Base-by-base conservation (phyloP, 2,113 vertebrate species). In the Chionodraco myersi region DNA sequence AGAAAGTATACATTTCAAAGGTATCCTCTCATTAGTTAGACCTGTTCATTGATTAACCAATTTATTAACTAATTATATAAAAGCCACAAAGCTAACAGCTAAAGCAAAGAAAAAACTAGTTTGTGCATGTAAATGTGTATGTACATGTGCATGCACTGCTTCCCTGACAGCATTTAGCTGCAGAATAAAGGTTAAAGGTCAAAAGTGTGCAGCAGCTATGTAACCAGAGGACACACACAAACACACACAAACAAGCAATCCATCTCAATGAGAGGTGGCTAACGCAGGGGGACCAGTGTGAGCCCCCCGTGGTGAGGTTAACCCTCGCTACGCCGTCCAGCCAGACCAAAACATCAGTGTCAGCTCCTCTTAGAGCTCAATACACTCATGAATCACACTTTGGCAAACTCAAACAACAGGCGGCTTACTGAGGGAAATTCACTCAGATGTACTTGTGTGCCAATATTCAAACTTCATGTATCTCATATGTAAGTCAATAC, bases 201-300 rank as follows among this genome's bases (percentile, higher is more conserved):
- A 90, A 70, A 78, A 16, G 63, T 77, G 82, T 82, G 71, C 77
- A 86, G 80, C 72, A 80, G 81, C 83, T 83, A 66, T 79, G 76
- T 4, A 51, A 72, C 60, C 67, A 70, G 26, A 26, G 26, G 3
- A 68, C 41, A 67, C 47, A 52, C 30, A 47, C 48, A 52, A 41
- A 68, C 41, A 67, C 47, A 52, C 30, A 47, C 48, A 52, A 41
- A 48, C 15, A 49, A 89, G 86, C 85, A 75, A 86, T 93, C 77
- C 69, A 83, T 91, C 83, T 90, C 89, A 84, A 82, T 92, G 77
- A 89, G 77, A 68, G 60, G 23, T n/a, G 47, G 45, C 74, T 51
- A 21, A 53, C 23, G 4, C 51, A 63, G 76, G 66, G 59, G 87
- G 36, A 75, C 84, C 78, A 65, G 72, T 60, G 79, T 18, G 72